Base-by-base conservation (phyloP, 23 tunicate genomes). In the Halocynthia roretzi region DNA sequence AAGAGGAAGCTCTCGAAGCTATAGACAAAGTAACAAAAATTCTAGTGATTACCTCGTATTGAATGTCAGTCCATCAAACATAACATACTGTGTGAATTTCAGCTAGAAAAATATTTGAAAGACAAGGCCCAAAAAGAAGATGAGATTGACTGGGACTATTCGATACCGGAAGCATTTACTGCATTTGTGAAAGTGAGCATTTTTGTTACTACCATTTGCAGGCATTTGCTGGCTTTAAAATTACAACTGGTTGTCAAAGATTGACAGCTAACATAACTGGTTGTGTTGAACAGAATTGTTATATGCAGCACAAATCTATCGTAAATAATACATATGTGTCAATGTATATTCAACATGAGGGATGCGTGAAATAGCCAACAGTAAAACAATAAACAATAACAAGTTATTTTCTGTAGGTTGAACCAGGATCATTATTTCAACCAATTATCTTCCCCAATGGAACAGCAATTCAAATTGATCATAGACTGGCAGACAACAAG, bases 381-480 rank as follows among this genome's bases (percentile, higher is more conserved):
- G 71, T 67, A 50, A 12, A 50, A 21, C 15, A n/a, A 17, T 21
- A 5, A 11, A 2, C 64, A 15, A 67, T 19, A 66, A 66, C 10
- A 71, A 44, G 19, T 72, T 50, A 57, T 15, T 57, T 18, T 21
- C 50, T n/a, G 10, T 44, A 80, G 83, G 74, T 70, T 22, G 52
- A 68, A 50, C 56, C 52, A 31, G 40, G 50, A 15, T 71, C 90
- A 15, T 80, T 85, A 18, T 56, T 80, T 22, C 76, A 85, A 15
- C 63, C 40, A 51, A 71, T 80, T 7, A 56, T 54, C 21, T 85
- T 85, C 56, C 50, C 54, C 18, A 85, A 76, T 60, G 90, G 90
- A 62, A 80, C 90, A 50, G 61, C 56, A 9, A 80, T 85, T 6
- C 69, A 80, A 53, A 49, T 85, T 7, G 69, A 80, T 18, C 65